Evolutionary conservation across 2,888 invertebrate species (phyloP).

Genomic region (Pristionchus mayeri): DNA sequence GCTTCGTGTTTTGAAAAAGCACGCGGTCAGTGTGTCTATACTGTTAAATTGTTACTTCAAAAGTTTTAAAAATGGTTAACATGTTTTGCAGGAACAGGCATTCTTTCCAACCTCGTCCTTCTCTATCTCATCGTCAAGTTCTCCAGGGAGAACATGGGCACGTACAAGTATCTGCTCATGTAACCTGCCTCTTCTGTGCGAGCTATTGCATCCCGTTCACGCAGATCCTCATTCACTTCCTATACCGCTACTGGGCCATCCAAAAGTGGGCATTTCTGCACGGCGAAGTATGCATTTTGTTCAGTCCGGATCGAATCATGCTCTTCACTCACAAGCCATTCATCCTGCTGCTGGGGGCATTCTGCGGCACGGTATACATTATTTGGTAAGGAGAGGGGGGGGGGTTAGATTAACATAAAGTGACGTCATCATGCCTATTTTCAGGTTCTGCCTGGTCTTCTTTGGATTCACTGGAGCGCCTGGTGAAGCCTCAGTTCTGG

Average conservation of each 20-base stretch:
- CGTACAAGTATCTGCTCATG: too few relatives aligned
- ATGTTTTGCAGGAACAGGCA: too few relatives aligned
- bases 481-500: not conserved
- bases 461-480: not conserved
- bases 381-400: too few relatives aligned
- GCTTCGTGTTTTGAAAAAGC: too few relatives aligned
- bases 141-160: too few relatives aligned
- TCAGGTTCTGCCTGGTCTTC: slow-evolving; percentile 16
- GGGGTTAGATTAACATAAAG: too few relatives aligned
- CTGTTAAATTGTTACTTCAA: too few relatives aligned
- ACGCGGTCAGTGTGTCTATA: too few relatives aligned
- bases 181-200: slow-evolving; percentile 1
- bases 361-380: not conserved
- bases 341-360: not conserved
- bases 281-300: too few relatives aligned
- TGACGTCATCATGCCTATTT: not conserved
- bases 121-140: too few relatives aligned
- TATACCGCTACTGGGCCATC: slow-evolving; percentile 28
- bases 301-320: slow-evolving; percentile 16
- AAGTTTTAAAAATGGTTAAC: too few relatives aligned
- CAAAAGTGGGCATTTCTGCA: not conserved
- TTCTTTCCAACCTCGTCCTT: too few relatives aligned
- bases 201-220: slow-evolving; percentile 4
- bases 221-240: not conserved
- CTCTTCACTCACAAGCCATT: slow-evolving; percentile 14